Conservation (phyloP, 2,113 vertebrate genomes). For the Syrmaticus mikado region DNA sequence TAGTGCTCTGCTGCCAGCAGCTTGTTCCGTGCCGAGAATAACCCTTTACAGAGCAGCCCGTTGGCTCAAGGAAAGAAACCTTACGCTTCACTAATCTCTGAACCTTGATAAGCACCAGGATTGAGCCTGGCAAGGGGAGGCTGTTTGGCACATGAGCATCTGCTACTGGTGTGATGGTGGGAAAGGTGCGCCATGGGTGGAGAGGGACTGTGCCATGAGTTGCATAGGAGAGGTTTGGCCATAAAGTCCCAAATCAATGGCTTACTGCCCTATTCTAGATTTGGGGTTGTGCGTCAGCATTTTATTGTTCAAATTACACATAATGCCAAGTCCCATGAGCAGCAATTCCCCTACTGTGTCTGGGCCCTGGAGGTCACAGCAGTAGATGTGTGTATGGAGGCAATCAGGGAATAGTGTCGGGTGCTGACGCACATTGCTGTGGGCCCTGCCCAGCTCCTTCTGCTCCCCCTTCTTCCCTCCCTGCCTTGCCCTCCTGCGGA, state of each 20-base stretch:
- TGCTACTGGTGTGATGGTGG: background rate
- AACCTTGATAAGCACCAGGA: background rate
- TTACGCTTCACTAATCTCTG: background rate
- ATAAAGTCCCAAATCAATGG: background rate
- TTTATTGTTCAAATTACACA: background rate
- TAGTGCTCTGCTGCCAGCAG: background rate
- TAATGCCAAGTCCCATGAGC: background rate
- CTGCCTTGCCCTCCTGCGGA: background rate
- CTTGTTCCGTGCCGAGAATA: background rate
- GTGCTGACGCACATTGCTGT: background rate
- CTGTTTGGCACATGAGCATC: background rate
- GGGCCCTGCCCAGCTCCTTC: background rate
- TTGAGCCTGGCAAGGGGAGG: background rate
- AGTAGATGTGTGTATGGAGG: too few species aligned
- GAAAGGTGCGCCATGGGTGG: background rate
- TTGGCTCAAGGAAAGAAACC: background rate
- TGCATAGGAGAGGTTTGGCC: fast-evolving
- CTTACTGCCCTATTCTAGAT: background rate
- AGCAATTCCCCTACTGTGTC: background rate
- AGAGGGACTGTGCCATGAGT: background rate
- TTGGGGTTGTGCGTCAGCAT: background rate
- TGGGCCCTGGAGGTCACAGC: background rate
- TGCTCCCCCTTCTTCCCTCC: background rate
- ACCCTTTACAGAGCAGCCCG: background rate
- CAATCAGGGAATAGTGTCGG: background rate